Percentiles rank a stretch among this genome's conserved stretches.
These are phyloP conservation scores for Acipenser transmontanus DNA, from an alignment of 2,797 vertebrate species.

Conservation along the genomic window DNA sequence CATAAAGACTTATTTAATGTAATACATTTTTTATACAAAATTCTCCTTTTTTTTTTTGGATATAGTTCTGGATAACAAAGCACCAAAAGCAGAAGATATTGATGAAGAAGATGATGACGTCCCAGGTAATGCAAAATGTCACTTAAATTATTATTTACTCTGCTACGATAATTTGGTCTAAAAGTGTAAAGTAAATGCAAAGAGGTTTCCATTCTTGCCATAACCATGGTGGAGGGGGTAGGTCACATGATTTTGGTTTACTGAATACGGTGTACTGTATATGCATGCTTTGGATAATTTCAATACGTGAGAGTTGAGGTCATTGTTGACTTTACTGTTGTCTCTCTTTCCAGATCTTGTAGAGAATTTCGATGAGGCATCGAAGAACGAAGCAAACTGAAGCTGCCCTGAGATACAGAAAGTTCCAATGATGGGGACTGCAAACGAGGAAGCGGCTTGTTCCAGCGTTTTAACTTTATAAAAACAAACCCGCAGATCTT, in stretches of 20 bases:
- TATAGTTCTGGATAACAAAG: constrained; percentile 87
- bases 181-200: too few species aligned
- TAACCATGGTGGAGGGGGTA: too few species aligned
- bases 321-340: not conserved
- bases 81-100: constrained; percentile 87
- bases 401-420: constrained; percentile 47
- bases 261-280: too few species aligned
- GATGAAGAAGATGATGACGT: constrained; percentile 95
- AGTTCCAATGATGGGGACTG: constrained; percentile 65
- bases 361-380: constrained; percentile 95
- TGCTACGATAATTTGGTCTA: too few species aligned
- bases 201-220: too few species aligned
- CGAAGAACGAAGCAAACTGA: constrained; percentile 93
- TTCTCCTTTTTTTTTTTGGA: constrained; percentile 22
- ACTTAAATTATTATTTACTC: too few species aligned
- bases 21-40: too few species aligned
- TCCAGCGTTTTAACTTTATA: constrained; percentile 60
- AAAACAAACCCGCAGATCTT: constrained; percentile 33
- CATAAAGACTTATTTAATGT: too few species aligned
- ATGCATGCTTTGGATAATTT: too few species aligned
- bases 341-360: constrained; percentile 77
- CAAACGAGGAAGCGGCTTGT: constrained; percentile 68
- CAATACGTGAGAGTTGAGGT: too few species aligned
- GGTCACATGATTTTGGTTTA: too few species aligned
- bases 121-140: constrained; percentile 64